Base-by-base conservation (phyloP, 2,113 vertebrate genomes). In the Zosterops pallidus region DNA sequence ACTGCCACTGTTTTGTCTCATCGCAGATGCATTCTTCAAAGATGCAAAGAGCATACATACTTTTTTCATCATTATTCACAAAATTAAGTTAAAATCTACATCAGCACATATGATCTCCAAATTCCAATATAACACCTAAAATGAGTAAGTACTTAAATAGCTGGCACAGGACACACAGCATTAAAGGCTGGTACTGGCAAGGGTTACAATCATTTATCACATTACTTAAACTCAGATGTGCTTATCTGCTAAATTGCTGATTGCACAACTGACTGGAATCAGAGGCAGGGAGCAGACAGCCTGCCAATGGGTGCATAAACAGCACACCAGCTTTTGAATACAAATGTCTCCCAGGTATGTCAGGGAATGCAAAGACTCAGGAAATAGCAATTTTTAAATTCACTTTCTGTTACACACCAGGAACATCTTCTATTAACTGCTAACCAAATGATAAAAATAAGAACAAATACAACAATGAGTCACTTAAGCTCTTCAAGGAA, bases 271-370 rank as follows among this genome's bases (percentile, higher is more conserved):
- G 33, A 50, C 14, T 16, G 26, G 9, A 79, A 50, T 11, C 14
- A 65, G 56, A 69, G 46, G 55, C 15, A 70, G 33, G 33, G 69
- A 71, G 55, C 4, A 0, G n/a, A 39, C 14, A 83, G 42, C 33
- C 29, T 80, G 59, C 17, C 3, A 4, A 28, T 4, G 52, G 11
- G 3, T 3, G 3, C 12, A 5, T 2, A 35, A 33, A 46, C 47
- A 79, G 22, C 49, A 77, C 35, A 39, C 0, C 33, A 79, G 20
- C 37, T 39, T 70, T 12, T 26, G 12, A 77, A 74, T n/a, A 76
- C 60, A 74, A 52, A 56, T 5, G 9, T 37, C 76, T 86, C 80
- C 46, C 59, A 80, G 42, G 15, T 59, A 47, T 1, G 8, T 12
- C 18, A 74, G 24, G 5, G 29, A 91, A 90, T n/a, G 23, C 29